Evolutionary conservation across 2,888 invertebrate genomes (phyloP).

Genomic region (Oxyteleia sp.): DNA sequence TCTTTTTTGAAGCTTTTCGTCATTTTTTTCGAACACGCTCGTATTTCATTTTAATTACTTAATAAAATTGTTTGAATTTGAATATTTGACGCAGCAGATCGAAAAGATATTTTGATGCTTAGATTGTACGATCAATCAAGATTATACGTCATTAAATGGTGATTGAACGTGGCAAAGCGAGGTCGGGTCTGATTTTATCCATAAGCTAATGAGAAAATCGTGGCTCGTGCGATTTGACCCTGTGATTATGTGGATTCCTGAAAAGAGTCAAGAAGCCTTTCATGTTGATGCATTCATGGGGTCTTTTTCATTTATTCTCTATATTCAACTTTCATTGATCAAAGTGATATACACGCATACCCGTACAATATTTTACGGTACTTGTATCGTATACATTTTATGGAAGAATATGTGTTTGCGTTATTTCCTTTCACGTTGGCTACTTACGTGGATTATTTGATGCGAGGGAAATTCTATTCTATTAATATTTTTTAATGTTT

Average conservation of each 20-base stretch:
- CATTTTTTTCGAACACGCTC: slow-evolving; percentile 2
- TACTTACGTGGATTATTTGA: background rate
- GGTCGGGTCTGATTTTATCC: slow-evolving; percentile 68
- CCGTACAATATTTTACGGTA: slow-evolving; percentile 41
- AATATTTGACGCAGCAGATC: slow-evolving; percentile 13
- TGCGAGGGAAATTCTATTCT: slow-evolving; percentile 1
- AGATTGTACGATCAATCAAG: slow-evolving; percentile 63
- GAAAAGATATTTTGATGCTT: slow-evolving; percentile 43
- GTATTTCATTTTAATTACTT: slow-evolving; percentile 23
- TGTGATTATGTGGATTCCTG: slow-evolving; percentile 70
- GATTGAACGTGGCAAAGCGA: slow-evolving; percentile 64
- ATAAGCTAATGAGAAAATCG: slow-evolving; percentile 74
- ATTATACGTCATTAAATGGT: slow-evolving; percentile 61
- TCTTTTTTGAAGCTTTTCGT: background rate
- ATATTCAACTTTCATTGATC: slow-evolving; percentile 66
- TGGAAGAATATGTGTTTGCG: background rate
- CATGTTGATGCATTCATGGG: slow-evolving; percentile 70
- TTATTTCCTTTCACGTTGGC: slow-evolving; percentile 4
- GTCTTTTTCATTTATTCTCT: slow-evolving; percentile 67
- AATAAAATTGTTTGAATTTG: slow-evolving; percentile 8
- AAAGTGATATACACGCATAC: slow-evolving; percentile 62
- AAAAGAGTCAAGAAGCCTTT: slow-evolving; percentile 73
- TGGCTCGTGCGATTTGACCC: slow-evolving; percentile 67
- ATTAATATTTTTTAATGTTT: background rate
- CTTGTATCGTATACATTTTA: slow-evolving; percentile 18